Evolutionary conservation across 1,140 invertebrate genomes (phyloP), one percentile per base, ranked within the genome.

Genomic region (Caenorhabditis inopinata): DNA sequence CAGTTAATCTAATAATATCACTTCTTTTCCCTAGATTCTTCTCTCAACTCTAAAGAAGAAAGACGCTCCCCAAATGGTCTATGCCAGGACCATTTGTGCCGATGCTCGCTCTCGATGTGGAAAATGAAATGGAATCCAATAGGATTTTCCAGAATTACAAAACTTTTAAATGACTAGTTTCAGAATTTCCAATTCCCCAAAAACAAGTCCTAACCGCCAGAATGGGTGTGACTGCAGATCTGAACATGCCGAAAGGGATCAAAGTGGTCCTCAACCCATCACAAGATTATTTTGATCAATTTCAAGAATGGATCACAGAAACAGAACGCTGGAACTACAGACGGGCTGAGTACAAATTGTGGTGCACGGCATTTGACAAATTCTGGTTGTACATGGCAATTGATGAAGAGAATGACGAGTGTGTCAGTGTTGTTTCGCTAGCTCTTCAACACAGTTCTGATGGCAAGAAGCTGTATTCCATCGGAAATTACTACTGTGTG

Each of bases 111-210:
- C 32, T 68, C 58, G n/a, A n/a, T n/a, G n/a, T n/a, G n/a, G n/a
- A n/a, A 25, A 68, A 68, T 68, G 58, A 32, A 68, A 68, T 68
- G 58, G 58, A 68, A 68, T 68, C 32, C 58, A 68, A 68, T 68
- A 29, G n/a, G 2, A 68, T 16, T 38, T 68, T 68, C 58, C 58
- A 68, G 32, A 68, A 68, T 1, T 68, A 29, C 58, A 11, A 16
- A 38, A 68, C n/a, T 68, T 9, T 38, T 32, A 11, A n/a, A 21
- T 1, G 21, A 1, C n/a, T 2, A 68, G 9, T 68, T 68, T 38
- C 58, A 68, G 58, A 68, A 29, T 21, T 68, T 18, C 58, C 27
- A 68, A 29, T 68, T 68, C 58, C 58, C 58, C 58, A 42, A 68
- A 68, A 38, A 42, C 58, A 29, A 29, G n/a, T 14, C 16, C 11